Conservation (phyloP, 2,797 vertebrate species). For the Lithobates pipiens region DNA sequence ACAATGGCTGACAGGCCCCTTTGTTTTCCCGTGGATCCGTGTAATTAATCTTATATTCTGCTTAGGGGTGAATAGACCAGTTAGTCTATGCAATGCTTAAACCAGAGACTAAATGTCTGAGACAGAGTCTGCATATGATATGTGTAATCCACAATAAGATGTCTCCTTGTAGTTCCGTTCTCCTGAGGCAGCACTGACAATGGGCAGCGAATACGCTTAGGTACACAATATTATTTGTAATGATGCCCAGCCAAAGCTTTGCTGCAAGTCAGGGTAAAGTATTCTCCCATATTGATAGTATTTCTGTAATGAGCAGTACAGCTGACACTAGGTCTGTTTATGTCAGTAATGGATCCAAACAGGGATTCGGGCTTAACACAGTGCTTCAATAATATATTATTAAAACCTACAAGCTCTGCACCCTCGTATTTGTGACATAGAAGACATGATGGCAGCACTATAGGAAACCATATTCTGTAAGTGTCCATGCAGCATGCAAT, state of each 20-base stretch:
- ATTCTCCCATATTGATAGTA: too few relatives aligned
- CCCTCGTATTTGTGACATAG: too few relatives aligned
- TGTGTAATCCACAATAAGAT: constrained; percentile 12
- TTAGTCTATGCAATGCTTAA: constrained; percentile 30
- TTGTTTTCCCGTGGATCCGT: constrained; percentile 32
- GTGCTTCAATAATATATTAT: too few relatives aligned
- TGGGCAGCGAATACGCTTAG: background rate
- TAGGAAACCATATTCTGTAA: too few relatives aligned
- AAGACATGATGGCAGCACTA: too few relatives aligned
- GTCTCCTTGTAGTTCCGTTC: background rate
- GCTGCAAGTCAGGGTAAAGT: too few relatives aligned
- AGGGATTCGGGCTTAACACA: too few relatives aligned
- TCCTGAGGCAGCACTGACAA: background rate
- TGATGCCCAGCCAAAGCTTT: too few relatives aligned
- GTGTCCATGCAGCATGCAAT: too few relatives aligned
- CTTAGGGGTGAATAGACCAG: constrained; percentile 42
- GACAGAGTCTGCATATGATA: constrained; percentile 2
- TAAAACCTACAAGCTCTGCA: too few relatives aligned
- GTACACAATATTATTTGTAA: background rate
- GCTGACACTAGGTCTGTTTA: background rate
- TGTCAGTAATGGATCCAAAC: background rate
- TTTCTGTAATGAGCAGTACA: background rate
- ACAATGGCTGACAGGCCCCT: constrained; percentile 39
- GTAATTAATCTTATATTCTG: constrained; percentile 51
- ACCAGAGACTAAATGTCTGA: background rate